These are phyloP conservation scores for Nowickia ferox DNA, from an alignment of 2,888 invertebrate species.

Conservation along the genomic window DNA sequence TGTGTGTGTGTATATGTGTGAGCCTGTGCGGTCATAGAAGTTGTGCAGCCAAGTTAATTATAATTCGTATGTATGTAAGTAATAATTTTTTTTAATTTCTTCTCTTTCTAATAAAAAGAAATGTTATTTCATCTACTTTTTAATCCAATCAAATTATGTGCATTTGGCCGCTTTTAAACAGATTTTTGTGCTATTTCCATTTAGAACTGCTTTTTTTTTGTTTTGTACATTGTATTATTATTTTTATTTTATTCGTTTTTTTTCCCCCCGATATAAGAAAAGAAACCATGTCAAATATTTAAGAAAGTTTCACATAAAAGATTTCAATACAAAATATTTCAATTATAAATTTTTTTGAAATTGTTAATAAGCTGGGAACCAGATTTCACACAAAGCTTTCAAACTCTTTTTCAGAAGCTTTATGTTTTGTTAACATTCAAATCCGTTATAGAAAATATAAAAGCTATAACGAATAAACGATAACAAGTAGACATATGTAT, in stretches of 20 bases:
- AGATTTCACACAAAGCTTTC: neutral
- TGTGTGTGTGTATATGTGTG: neutral
- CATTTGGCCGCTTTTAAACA: constrained; percentile 29
- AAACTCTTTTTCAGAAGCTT: neutral
- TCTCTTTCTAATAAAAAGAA: constrained; percentile 2
- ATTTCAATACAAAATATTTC: constrained; percentile 22
- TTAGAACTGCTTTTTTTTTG: constrained; percentile 10
- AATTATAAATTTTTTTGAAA: constrained; percentile 12
- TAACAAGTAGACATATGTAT: neutral
- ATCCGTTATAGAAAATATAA: neutral
- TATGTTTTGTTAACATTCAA: neutral
- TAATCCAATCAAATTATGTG: constrained; percentile 15
- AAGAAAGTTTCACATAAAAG: constrained; percentile 62
- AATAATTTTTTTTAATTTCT: neutral
- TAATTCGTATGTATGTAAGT: constrained; percentile 18
- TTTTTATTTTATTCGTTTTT: constrained; percentile 6
- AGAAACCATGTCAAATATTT: constrained; percentile 67
- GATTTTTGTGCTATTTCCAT: constrained; percentile 46
- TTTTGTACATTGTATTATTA: constrained; percentile 8
- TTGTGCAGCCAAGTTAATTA: constrained; percentile 10
- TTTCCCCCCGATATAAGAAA: constrained; percentile 24
- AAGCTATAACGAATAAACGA: neutral
- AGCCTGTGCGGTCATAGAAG: neutral
- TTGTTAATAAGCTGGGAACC: neutral
- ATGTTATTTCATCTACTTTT: constrained; percentile 26